phyloP scores from a whole-genome alignment of 1,140 invertebrate genomes.

The Drosophila fuyamai region DNA sequence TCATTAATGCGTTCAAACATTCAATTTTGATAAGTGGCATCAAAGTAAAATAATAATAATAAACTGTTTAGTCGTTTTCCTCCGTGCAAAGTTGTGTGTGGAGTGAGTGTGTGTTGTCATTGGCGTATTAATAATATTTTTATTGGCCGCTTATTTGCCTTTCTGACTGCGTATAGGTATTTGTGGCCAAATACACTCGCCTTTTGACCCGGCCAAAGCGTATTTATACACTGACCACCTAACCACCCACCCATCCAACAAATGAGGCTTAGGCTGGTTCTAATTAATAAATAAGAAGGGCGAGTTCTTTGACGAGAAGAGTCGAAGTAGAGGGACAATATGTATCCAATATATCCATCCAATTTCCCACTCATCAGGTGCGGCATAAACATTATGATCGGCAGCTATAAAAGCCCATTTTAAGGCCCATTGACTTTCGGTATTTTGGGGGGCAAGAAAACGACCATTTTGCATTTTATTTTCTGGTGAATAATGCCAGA shows the following conservation, averaged over 20 bases:
- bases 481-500: conserved; percentile 10
- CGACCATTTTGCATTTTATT: conserved; percentile 32
- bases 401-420: conserved; percentile 10
- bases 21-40: conserved; percentile 39
- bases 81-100: neutral
- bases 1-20: conserved; percentile 4
- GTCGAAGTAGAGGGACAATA: neutral
- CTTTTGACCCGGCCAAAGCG: conserved; percentile 40
- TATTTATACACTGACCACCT: conserved; percentile 10
- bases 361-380: conserved; percentile 35
- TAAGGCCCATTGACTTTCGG: conserved; percentile 21
- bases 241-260: neutral
- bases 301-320: neutral
- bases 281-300: conserved; percentile 55
- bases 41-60: conserved; percentile 15
- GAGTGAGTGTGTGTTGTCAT: conserved; percentile 41
- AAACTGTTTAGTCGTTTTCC: neutral
- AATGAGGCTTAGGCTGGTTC: conserved; percentile 15
- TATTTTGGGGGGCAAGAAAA: neutral
- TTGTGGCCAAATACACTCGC: conserved; percentile 30
- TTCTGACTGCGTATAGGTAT: conserved; percentile 18
- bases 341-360: conserved; percentile 3
- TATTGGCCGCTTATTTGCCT: conserved; percentile 78
- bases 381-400: conserved; percentile 14
- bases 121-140: conserved; percentile 80